Base-by-base conservation (phyloP, 2,888 invertebrate genomes). In the Himalopsyche kuldschensis region DNA sequence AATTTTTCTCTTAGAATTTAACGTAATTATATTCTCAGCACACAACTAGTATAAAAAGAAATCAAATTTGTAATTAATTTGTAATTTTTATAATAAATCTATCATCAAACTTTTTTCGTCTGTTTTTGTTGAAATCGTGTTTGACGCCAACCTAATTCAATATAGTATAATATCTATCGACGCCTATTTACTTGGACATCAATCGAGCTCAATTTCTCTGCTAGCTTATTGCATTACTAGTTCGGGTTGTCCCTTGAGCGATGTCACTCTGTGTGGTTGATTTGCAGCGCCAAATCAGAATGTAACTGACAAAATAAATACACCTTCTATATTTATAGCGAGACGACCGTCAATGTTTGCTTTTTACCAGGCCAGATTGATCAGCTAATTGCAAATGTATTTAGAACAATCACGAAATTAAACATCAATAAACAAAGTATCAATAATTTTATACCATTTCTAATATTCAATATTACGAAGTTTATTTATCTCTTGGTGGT, bases 251-350 rank as follows among this genome's bases (percentile, higher is more conserved):
- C 63, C 80, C 63, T 10, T 17, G 80, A 35, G 80, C 35, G 63
- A 35, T 63, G 35, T 55, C 30, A 30, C 55, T 30, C 27, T 35
- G 80, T 63, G 63, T 63, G 80, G 55, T 48, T 80, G 20, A 24
- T 35, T 63, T 76, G 31, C 32, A 30, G 76, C n/a, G 76, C n/a
- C 32, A 76, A 76, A 76, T 76, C 41, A 35, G 35, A 76, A 32
- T n/a, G 76, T 76, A 76, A 76, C 41, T 32, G 32, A 24, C 76
- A 76, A 76, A 76, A 76, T 76, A 76, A 76, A 76, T 76, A 76
- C 35, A 20, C 35, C 24, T 10, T 76, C 11, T 41, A 69, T 69
- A 69, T 69, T 69, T 27, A 69, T 11, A 27, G 69, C 15, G 69
- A 69, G 0, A 69, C 69, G 27, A 30, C 30, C 69, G 10, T 27